phyloP scores from a whole-genome alignment of 92 coral and sea anemone species.

The Hydrozoanthus gracilis region DNA sequence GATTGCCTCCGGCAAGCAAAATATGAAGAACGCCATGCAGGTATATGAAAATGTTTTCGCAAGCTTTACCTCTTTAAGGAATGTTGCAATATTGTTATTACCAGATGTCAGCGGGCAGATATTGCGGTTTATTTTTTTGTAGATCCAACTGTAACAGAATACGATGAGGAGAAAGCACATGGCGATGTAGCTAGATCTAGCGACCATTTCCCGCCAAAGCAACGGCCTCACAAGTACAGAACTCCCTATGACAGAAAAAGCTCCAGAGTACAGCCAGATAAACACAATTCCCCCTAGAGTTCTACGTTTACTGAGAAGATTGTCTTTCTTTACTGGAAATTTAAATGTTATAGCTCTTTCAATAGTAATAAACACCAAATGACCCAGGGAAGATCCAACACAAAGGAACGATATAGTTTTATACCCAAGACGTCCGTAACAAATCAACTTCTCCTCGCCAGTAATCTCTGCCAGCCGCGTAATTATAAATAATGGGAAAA shows the following conservation, averaged over 20 bases:
- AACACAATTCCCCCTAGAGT: neutral
- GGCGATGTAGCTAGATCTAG: neutral
- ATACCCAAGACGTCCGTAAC: constrained; percentile 13
- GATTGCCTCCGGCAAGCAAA: constrained; percentile 30
- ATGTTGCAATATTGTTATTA: neutral
- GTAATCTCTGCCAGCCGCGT: constrained; percentile 1
- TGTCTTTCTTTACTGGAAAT: neutral
- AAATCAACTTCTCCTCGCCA: constrained; percentile 9
- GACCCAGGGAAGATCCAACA: constrained; percentile 17
- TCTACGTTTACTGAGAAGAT: neutral
- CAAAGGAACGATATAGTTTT: neutral
- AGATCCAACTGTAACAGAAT: constrained; percentile 32
- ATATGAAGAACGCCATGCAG: constrained; percentile 3
- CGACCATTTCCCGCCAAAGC: constrained; percentile 6
- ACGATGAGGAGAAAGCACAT: neutral
- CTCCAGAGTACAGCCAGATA: constrained; percentile 11
- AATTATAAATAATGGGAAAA: constrained; percentile 13
- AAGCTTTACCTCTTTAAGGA: constrained; percentile 23
- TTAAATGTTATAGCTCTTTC: constrained; percentile 20
- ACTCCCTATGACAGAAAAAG: neutral
- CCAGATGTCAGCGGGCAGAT: neutral
- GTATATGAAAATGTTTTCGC: constrained; percentile 28
- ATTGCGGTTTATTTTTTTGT: neutral
- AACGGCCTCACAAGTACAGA: neutral
- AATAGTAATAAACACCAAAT: constrained; percentile 34